Evolutionary conservation across 2,797 vertebrate species (phyloP).

Genomic region (Rhinichthys osculus): DNA sequence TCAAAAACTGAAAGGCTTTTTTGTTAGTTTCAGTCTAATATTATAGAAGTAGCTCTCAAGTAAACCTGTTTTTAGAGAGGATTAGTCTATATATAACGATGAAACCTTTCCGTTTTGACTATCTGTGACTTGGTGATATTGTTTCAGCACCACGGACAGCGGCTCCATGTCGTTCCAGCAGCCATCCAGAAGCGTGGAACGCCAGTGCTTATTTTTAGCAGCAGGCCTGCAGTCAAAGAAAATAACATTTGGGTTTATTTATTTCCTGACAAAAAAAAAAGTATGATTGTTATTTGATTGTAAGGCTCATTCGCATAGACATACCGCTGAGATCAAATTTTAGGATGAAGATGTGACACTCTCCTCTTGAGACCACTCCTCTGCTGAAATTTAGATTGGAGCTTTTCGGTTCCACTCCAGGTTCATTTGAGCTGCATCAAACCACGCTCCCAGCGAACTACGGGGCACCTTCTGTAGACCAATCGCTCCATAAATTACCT

Average conservation of each 20-base stretch:
- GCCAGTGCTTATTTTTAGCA: slow-evolving; percentile 20
- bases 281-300: slow-evolving; percentile 27
- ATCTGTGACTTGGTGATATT: slow-evolving; percentile 18
- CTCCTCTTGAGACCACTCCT: slow-evolving; percentile 33
- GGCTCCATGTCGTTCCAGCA: not conserved
- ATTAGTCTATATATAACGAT: not conserved
- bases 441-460: slow-evolving; percentile 15
- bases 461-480: slow-evolving; percentile 60
- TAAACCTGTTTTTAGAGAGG: not conserved
- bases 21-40: slow-evolving; percentile 21
- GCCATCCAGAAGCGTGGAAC: not conserved
- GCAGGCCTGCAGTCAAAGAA: slow-evolving; percentile 26
- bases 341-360: slow-evolving; percentile 2
- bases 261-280: slow-evolving; percentile 33
- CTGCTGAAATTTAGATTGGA: slow-evolving; percentile 20
- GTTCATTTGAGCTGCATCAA: slow-evolving; percentile 11
- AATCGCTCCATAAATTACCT: slow-evolving; percentile 67
- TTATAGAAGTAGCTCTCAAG: not conserved
- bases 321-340: slow-evolving; percentile 22
- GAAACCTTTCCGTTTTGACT: not conserved
- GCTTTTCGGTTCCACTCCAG: slow-evolving; percentile 8
- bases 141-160: slow-evolving; percentile 60
- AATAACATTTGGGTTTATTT: slow-evolving; percentile 40
- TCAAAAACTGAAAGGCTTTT: slow-evolving; percentile 60
- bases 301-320: not conserved